Evolutionary conservation across 2,888 invertebrate genomes (phyloP), one percentile per base, ranked within the genome.

Genomic region (Phyllotreta cruciferae): DNA sequence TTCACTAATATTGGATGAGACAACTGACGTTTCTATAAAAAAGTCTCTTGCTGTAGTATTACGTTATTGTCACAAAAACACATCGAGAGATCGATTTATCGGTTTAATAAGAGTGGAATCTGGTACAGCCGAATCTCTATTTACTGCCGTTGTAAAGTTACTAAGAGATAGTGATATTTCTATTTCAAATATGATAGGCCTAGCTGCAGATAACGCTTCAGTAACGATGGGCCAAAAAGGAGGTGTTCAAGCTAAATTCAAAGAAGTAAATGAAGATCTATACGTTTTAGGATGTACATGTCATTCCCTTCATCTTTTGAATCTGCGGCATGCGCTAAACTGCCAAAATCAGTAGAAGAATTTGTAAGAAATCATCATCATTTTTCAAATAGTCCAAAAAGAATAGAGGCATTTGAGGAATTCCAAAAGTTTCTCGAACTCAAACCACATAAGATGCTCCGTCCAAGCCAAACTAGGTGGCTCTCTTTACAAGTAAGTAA

Each of bases 1-100:
- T 64, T 71, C 68, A 5, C 10, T 71, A 4, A 74, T 74, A 24
- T 61, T 73, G 13, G 73, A 73, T 57, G 71, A 73, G 55, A 67
- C 71, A n/a, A 73, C 73, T 0, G 71, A 71, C 60, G 55, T 73
- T 0, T 14, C 61, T 2, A 68, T 63, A 5, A 24, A 70, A 60
- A 71, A 70, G 35, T 64, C 64, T 24, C 44, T 70, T 37, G 71
- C 56, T 9, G 13, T 71, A 14, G 63, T 71, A 24, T 39, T 55
- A 7, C 42, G 64, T 62, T 69, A 58, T 62, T 69, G 34, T 57
- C n/a, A n/a, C n/a, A 60, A 68, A 39, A 13, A 66, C 44, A 9
- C 60, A 10, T 53, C 47, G 50, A 61, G 11, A 66, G 63, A 63
- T 52, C 3, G 4, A 36, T 63, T 66, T 55, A 47, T 63, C 3